These are phyloP conservation scores for Rhizomys pruinosus DNA, from an alignment of 2,113 vertebrate genomes.

Conservation along the genomic window DNA sequence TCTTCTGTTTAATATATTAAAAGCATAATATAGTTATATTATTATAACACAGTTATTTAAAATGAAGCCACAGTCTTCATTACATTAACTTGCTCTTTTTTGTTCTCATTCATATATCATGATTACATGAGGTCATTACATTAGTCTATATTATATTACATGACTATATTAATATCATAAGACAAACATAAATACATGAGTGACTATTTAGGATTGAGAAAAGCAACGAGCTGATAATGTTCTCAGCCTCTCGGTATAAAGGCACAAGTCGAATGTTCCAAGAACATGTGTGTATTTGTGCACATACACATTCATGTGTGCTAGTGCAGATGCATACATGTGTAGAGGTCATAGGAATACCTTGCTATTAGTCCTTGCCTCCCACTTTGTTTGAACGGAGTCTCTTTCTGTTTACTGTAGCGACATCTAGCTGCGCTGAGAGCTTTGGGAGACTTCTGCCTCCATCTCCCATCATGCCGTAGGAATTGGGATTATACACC, in stretches of 20 bases:
- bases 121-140: not conserved
- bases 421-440: too few species aligned
- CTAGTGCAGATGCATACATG: not conserved
- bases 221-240: slow-evolving; percentile 17
- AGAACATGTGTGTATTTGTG: not conserved
- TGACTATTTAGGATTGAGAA: not conserved
- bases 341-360: not conserved
- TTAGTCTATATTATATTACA: not conserved
- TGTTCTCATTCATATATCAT: not conserved
- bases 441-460: not conserved
- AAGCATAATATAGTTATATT: not conserved
- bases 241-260: not conserved
- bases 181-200: not conserved
- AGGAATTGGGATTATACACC: not conserved
- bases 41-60: slow-evolving; percentile 6
- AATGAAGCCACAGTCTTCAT: not conserved
- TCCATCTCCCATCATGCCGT: not conserved
- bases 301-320: too few species aligned
- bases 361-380: not conserved
- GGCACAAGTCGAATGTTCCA: slow-evolving; percentile 15
- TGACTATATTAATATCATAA: not conserved
- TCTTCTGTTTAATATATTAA: slow-evolving; percentile 46
- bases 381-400: not conserved
- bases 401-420: not conserved
- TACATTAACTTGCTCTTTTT: slow-evolving; percentile 37